Conservation (phyloP, 2,888 invertebrate genomes). For the Linnaemya tessellans region DNA sequence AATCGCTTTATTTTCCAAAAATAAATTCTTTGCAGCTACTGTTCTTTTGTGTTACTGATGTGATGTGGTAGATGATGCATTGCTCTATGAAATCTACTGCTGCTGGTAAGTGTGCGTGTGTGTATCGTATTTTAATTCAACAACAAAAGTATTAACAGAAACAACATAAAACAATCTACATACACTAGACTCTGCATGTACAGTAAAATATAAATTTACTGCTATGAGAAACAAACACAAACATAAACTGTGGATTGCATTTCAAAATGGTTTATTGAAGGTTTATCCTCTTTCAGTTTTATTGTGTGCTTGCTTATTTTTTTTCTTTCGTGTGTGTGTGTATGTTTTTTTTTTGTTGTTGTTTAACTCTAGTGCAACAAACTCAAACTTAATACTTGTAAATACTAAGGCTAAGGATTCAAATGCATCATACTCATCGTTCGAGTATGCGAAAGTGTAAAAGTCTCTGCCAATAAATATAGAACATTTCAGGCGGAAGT, state of each 20-base stretch:
- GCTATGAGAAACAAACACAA: neutral
- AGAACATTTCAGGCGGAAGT: conserved; percentile 52
- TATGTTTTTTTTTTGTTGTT: neutral
- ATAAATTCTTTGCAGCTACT: conserved; percentile 24
- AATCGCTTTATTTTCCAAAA: neutral
- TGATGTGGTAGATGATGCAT: conserved; percentile 50
- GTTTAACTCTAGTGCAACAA: conserved; percentile 30
- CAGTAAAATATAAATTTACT: conserved; percentile 23
- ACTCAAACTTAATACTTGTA: conserved; percentile 44
- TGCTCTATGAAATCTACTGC: conserved; percentile 42
- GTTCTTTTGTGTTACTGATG: conserved; percentile 15
- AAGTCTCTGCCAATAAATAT: conserved; percentile 38
- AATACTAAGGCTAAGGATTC: conserved; percentile 47
- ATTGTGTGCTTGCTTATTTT: neutral
- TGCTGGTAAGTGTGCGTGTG: conserved; percentile 1
- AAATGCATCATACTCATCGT: conserved; percentile 36
- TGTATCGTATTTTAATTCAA: conserved; percentile 56
- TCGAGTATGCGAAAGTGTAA: neutral
- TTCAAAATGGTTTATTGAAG: conserved; percentile 59
- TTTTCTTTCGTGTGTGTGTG: neutral
- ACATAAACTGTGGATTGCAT: neutral
- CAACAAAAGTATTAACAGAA: conserved; percentile 62
- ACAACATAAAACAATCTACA: conserved; percentile 7
- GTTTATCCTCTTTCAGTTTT: conserved; percentile 51
- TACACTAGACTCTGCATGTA: neutral